A percentile compares a stretch with the other conserved stretches of the same genome.
Conservation (phyloP, 2,888 invertebrate genomes). For the Campoplex nolae region DNA sequence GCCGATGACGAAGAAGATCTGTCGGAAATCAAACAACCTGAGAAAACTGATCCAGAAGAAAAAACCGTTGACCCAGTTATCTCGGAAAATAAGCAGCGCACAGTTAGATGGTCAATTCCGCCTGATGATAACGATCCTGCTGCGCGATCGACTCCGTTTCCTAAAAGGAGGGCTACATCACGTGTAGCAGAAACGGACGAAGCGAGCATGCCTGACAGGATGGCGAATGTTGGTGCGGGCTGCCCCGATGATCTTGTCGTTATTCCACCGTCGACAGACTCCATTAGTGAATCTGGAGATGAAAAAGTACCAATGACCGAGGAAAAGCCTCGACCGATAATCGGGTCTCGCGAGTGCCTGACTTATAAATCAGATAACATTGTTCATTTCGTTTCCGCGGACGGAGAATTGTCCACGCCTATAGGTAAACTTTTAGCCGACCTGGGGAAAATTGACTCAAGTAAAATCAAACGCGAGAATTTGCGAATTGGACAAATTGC, state of each 20-base stretch:
- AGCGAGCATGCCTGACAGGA: not conserved
- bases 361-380: slow-evolving; percentile 37
- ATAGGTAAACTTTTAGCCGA: slow-evolving; percentile 29
- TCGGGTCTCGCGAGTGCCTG: not conserved
- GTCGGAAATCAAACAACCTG: not conserved
- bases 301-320: not conserved
- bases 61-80: not conserved
- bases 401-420: slow-evolving; percentile 25
- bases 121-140: not conserved
- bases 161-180: not conserved
- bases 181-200: not conserved
- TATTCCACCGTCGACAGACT: not conserved
- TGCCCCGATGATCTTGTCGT: not conserved
- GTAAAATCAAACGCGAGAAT: slow-evolving; percentile 6
- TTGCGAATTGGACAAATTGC: slow-evolving; percentile 22
- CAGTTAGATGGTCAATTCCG: slow-evolving; percentile 4
- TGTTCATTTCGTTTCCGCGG: slow-evolving; percentile 34
- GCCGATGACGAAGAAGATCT: slow-evolving; percentile 8
- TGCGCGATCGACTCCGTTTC: slow-evolving; percentile 33
- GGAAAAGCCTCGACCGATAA: not conserved
- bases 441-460: slow-evolving; percentile 38
- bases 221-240: too few relatives aligned
- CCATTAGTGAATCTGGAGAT: not conserved
- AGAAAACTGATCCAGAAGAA: too few relatives aligned
- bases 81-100: not conserved